Base-by-base conservation (phyloP, 1,140 invertebrate genomes). In the Tetragnatha versicolor region DNA sequence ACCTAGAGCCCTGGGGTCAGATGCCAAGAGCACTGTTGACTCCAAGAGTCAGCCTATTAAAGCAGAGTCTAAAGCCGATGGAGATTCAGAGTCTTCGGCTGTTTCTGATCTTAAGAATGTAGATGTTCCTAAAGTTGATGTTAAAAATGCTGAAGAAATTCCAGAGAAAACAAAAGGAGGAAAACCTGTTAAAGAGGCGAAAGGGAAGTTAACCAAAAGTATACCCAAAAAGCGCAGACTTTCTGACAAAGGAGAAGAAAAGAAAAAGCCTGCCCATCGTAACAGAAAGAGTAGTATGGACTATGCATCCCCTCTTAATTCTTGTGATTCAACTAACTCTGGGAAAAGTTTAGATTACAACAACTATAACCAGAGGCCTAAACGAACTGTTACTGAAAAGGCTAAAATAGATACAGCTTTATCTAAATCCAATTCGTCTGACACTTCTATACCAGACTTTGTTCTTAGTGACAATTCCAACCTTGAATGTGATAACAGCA, bases 291-390 rank as follows among this genome's bases (percentile, higher is more conserved):
- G 53, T 37, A 80, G 65, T 42, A 76, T 80, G 73, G 72, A 80
- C 42, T 80, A 80, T 65, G 72, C 79, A 39, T 80, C 79, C 14
- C 79, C 79, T 51, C 66, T 80, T 20, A 80, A 77, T 65, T 69
- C 72, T 61, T 80, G 61, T 55, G 65, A 76, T 69, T 20, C 14
- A 31, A 51, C 39, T 12, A 45, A 49, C 6, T 20, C 20, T 37
- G 47, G 6, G 29, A 42, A 61, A 27, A 58, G 20, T 22, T 47
- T 42, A 3, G 39, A 31, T 58, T 76, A 76, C 22, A 80, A 80
- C n/a, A 76, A 73, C 31, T 80, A 80, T 6, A 77, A 76, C 42
- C 72, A 72, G 27, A 39, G 79, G 45, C 79, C 72, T 10, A 63
- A 69, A 63, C 39, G 58, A 9, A 65, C 45, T 63, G 25, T 22